A percentile compares a stretch with the other conserved stretches of the same genome.
Evolutionary conservation across 2,888 invertebrate species (phyloP).

Genomic region (Nomada flava): DNA sequence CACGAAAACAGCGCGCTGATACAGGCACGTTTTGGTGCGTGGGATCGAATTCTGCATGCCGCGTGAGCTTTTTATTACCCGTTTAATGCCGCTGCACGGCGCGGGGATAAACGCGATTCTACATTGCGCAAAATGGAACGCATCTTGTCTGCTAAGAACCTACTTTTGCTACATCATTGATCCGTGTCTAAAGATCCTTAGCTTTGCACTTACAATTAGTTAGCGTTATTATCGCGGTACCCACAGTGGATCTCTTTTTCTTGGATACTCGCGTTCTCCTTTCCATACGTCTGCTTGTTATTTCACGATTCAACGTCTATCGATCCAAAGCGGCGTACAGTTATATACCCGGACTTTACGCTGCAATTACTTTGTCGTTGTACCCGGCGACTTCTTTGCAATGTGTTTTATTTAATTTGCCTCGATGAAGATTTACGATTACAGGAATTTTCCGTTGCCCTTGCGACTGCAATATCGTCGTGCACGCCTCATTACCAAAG

Average conservation of each 20-base stretch:
- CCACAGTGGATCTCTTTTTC: not conserved
- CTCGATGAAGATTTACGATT: not conserved
- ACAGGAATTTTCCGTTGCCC: not conserved
- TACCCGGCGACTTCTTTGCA: not conserved
- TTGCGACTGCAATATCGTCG: slow-evolving; percentile 6
- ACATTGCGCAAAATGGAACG: slow-evolving; percentile 36
- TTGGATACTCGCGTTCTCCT: too few species aligned
- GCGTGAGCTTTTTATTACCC: slow-evolving; percentile 23
- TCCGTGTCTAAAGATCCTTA: not conserved
- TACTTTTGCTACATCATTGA: not conserved
- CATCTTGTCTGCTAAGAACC: slow-evolving; percentile 22
- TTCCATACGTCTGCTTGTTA: not conserved
- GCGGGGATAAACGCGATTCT: slow-evolving; percentile 42
- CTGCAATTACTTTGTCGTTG: slow-evolving; percentile 12
- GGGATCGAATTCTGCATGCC: slow-evolving; percentile 42
- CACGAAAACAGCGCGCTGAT: slow-evolving; percentile 44
- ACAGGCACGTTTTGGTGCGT: slow-evolving; percentile 46
- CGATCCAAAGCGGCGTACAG: not conserved
- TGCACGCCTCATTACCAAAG: not conserved
- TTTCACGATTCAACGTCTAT: slow-evolving; percentile 5
- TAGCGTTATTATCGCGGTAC: not conserved
- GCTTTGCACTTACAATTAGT: not conserved
- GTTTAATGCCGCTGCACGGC: slow-evolving; percentile 9
- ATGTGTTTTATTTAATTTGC: slow-evolving; percentile 18
- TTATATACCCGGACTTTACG: not conserved